Conservation (phyloP, 2,888 invertebrate species). For the Hartigia nigra region DNA sequence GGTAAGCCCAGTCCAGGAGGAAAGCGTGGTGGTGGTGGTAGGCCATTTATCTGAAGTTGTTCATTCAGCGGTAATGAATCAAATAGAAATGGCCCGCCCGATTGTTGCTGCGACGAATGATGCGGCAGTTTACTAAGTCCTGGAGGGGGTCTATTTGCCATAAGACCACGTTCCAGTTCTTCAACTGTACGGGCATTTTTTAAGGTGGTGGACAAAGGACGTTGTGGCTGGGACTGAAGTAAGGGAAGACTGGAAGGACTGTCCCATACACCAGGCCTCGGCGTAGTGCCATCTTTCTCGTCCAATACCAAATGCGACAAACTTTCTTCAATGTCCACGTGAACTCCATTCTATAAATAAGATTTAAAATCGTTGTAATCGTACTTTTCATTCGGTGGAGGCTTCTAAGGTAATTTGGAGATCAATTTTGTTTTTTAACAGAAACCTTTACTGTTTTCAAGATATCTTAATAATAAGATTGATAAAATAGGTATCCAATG, state of each 20-base stretch:
- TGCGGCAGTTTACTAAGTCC: slow-evolving; percentile 51
- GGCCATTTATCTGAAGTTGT: slow-evolving; percentile 50
- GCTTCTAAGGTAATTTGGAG: no score
- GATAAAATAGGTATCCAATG: no score
- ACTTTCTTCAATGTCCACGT: slow-evolving; percentile 67
- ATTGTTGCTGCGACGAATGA: slow-evolving; percentile 36
- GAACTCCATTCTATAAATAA: slow-evolving; percentile 47
- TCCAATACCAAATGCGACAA: slow-evolving; percentile 72
- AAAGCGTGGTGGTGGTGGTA: slow-evolving; percentile 58
- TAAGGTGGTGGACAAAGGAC: slow-evolving; percentile 48
- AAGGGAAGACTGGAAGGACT: slow-evolving; percentile 57
- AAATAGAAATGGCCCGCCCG: slow-evolving; percentile 44
- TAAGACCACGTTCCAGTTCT: slow-evolving; percentile 77
- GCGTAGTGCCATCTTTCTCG: slow-evolving; percentile 68
- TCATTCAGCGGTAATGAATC: slow-evolving; percentile 48
- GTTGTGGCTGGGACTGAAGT: slow-evolving; percentile 39
- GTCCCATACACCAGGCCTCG: slow-evolving; percentile 68
- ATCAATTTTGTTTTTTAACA: no score
- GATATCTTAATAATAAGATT: no score
- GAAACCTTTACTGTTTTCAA: no score
- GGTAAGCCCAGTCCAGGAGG: slow-evolving; percentile 61
- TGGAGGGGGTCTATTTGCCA: slow-evolving; percentile 67
- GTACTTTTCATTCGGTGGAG: no score
- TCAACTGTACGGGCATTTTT: slow-evolving; percentile 80
- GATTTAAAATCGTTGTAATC: no score